Percentiles rank a stretch among this genome's conserved stretches.
Evolutionary conservation across 1,140 invertebrate species (phyloP).

Genomic region (Saccostrea echinata): DNA sequence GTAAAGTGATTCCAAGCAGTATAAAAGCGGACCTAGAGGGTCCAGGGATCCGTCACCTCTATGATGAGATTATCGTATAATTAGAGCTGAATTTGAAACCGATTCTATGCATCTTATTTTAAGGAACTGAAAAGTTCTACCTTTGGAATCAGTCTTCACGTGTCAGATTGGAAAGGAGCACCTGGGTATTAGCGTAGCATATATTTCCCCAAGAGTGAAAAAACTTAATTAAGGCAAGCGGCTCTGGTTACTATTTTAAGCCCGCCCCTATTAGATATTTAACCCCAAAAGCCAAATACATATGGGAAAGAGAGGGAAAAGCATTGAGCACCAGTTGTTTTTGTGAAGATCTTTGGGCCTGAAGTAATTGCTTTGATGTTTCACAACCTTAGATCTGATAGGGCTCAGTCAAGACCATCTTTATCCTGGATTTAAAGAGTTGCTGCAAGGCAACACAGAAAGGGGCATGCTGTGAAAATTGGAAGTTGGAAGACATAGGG

Average conservation of each 20-base stretch:
- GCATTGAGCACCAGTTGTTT: constrained; percentile 38
- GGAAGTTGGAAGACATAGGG: constrained; percentile 38
- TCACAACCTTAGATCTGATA: constrained; percentile 2
- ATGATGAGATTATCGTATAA: constrained; percentile 52
- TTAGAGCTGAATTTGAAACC: constrained; percentile 54
- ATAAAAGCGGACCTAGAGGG: constrained; percentile 42
- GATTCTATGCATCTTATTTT: constrained; percentile 59
- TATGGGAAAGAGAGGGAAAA: constrained; percentile 32
- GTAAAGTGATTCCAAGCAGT: constrained; percentile 49
- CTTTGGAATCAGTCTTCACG: constrained; percentile 45
- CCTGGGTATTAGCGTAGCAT: constrained; percentile 50
- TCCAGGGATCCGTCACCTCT: constrained; percentile 11
- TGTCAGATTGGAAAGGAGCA: constrained; percentile 50
- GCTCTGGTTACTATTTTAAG: constrained; percentile 49
- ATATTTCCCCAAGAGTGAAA: constrained; percentile 48
- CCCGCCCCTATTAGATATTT: constrained; percentile 51
- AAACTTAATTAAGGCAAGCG: constrained; percentile 55
- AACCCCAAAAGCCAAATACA: constrained; percentile 42
- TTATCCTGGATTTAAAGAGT: constrained; percentile 8
- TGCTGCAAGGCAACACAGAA: constrained; percentile 43
- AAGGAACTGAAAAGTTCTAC: constrained; percentile 52
- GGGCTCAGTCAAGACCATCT: constrained; percentile 33
- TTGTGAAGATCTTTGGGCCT: constrained; percentile 40
- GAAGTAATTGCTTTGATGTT: constrained; percentile 52
- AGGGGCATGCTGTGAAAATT: constrained; percentile 51